Conservation (phyloP, 2,113 vertebrate species). For the Canis aureus region DNA sequence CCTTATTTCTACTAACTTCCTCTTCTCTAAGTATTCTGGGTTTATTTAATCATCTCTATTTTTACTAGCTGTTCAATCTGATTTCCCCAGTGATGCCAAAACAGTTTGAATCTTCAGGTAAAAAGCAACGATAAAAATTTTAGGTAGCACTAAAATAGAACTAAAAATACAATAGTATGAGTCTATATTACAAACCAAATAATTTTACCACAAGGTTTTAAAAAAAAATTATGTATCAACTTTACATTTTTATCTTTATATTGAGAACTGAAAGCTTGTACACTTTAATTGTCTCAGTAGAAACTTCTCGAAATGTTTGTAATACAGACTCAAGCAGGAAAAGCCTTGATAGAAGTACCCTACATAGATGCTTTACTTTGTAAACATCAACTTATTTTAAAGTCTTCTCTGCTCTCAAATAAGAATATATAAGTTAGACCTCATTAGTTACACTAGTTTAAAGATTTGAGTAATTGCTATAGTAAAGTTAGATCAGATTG, state of each 20-base stretch:
- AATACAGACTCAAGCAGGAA: slow-evolving; percentile 74
- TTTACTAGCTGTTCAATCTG: slow-evolving; percentile 63
- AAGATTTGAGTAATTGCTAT: slow-evolving; percentile 16
- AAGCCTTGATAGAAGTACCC: slow-evolving; percentile 10
- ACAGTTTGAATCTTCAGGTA: slow-evolving; percentile 77
- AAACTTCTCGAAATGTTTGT: slow-evolving; percentile 66
- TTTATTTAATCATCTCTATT: slow-evolving; percentile 74
- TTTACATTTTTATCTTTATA: slow-evolving; percentile 21
- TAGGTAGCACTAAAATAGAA: slow-evolving; percentile 53
- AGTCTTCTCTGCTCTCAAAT: neutral
- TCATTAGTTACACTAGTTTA: slow-evolving; percentile 23
- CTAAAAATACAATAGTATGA: slow-evolving; percentile 15
- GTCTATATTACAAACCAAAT: slow-evolving; percentile 71
- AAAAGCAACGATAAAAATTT: slow-evolving; percentile 56
- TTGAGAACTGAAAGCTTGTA: neutral
- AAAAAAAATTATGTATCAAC: neutral
- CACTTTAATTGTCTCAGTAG: neutral
- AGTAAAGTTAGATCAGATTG: slow-evolving; percentile 42
- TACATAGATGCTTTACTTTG: slow-evolving; percentile 55
- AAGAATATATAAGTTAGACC: slow-evolving; percentile 12
- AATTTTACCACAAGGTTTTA: slow-evolving; percentile 20
- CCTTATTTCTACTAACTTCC: slow-evolving; percentile 35
- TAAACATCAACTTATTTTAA: slow-evolving; percentile 12
- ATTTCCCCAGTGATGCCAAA: slow-evolving; percentile 59
- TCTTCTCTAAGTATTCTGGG: neutral